These are phyloP conservation scores for Pristionchus fissidentatus DNA, from an alignment of 2,888 invertebrate genomes.

Conservation along the genomic window DNA sequence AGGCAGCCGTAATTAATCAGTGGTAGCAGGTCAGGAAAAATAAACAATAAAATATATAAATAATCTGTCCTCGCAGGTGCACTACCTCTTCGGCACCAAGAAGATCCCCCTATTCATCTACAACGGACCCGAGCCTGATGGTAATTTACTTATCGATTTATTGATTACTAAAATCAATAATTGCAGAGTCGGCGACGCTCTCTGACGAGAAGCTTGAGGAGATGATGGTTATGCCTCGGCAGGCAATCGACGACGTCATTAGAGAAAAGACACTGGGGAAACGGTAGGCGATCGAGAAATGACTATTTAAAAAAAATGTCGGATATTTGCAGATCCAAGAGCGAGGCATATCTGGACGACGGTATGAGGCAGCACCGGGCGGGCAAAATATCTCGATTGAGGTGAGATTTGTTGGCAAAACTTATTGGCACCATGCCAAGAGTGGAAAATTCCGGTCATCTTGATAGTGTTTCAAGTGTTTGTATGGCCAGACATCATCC, in stretches of 20 bases:
- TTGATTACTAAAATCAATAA: not conserved
- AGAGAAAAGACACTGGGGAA: conserved; percentile 46
- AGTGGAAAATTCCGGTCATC: too few species aligned
- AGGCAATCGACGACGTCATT: conserved; percentile 45
- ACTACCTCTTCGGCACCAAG: conserved; percentile 75
- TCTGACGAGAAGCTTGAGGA: conserved; percentile 45
- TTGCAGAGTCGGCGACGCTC: conserved; percentile 32
- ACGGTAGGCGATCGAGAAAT: conserved; percentile 17
- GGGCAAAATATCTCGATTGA: conserved; percentile 31
- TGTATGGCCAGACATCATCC: too few species aligned
- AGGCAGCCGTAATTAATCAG: not conserved
- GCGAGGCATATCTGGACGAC: conserved; percentile 39
- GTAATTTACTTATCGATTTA: conserved; percentile 45
- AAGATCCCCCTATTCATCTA: conserved; percentile 76
- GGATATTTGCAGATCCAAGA: conserved; percentile 36
- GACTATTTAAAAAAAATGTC: not conserved
- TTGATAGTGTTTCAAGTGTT: too few species aligned
- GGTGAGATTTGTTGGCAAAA: not conserved
- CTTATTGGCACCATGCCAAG: too few species aligned
- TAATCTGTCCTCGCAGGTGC: conserved; percentile 75
- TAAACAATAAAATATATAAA: not conserved
- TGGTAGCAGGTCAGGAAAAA: not conserved
- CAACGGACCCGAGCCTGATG: conserved; percentile 73
- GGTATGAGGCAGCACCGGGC: conserved; percentile 23
- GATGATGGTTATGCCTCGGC: conserved; percentile 38